Base-by-base conservation (phyloP, 23 tunicate genomes). In the Ascidia mentula region DNA sequence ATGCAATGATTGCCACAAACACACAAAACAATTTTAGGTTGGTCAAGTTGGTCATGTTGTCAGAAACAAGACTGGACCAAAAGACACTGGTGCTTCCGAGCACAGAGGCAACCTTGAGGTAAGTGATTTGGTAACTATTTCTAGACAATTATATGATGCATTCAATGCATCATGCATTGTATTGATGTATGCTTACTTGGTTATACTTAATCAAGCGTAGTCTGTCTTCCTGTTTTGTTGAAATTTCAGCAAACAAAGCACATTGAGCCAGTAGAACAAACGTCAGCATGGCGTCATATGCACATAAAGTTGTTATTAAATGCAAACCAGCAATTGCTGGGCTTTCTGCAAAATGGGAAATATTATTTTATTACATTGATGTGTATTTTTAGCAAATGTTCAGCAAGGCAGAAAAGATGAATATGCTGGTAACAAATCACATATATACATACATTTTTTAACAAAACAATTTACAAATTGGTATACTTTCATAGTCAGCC, bases 251-350 rank as follows among this genome's bases (percentile, higher is more conserved):
- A 70, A 89, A 92, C 15, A 92, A 69, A 2, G 97, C 92, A 76
- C 97, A 92, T 17, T 92, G 92, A 15, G 97, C 91, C 15, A 92
- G 79, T 32, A 87, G 75, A n/a, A 92, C 97, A 75, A 82, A 92
- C 34, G 97, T 92, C 37, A 87, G 61, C 82, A 92, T 37, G 4
- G 97, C 76, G 59, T 92, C 97, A 75, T 85, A 92, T 20, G 92
- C 92, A 80, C 97, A 92, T 17, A 92, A 60, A 2, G 92, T 79
- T 45, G 83, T 75, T 22, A 76, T 87, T 45, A 92, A 82, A 46
- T 92, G 97, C 9, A 87, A 12, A 1, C 97, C 97, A 36, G 89
- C 89, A 0, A 87, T 72, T 88, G 92, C 88, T 40, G 72, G 20
- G 38, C 69, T 46, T 59, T 36, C 82, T 78, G 65, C 4, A 71